Conservation (phyloP, 2,888 invertebrate species). For the Perizoma flavofasciatum region DNA sequence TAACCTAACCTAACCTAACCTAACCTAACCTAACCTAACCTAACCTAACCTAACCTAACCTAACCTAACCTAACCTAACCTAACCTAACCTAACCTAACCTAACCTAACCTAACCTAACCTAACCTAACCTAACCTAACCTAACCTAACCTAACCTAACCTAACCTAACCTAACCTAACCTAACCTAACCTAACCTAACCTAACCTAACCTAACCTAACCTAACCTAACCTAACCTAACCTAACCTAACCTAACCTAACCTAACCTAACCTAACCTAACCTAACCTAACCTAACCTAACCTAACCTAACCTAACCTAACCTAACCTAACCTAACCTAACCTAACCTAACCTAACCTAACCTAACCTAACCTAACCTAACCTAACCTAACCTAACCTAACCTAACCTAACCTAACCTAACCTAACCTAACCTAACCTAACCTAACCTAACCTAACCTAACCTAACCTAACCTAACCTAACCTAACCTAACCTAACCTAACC, state of each 20-base stretch:
- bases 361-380: constrained; percentile 7
- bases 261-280: constrained; percentile 1
- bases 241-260: constrained; percentile 1
- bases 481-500: neutral
- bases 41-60: constrained; percentile 1
- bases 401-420: constrained; percentile 7
- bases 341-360: constrained; percentile 9
- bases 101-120: constrained; percentile 1
- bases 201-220: constrained; percentile 1
- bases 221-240: constrained; percentile 1
- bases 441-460: neutral
- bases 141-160: constrained; percentile 1
- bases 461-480: constrained; percentile 1
- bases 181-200: constrained; percentile 1
- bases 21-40: constrained; percentile 1
- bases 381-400: constrained; percentile 7
- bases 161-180: constrained; percentile 1
- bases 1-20: constrained; percentile 1
- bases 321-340: constrained; percentile 6
- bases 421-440: constrained; percentile 8
- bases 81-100: constrained; percentile 1
- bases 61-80: constrained; percentile 1
- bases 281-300: constrained; percentile 9
- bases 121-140: constrained; percentile 1
- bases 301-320: constrained; percentile 9